Evolutionary conservation across 2,888 invertebrate species (phyloP).

Genomic region (Ariolimax columbianus): DNA sequence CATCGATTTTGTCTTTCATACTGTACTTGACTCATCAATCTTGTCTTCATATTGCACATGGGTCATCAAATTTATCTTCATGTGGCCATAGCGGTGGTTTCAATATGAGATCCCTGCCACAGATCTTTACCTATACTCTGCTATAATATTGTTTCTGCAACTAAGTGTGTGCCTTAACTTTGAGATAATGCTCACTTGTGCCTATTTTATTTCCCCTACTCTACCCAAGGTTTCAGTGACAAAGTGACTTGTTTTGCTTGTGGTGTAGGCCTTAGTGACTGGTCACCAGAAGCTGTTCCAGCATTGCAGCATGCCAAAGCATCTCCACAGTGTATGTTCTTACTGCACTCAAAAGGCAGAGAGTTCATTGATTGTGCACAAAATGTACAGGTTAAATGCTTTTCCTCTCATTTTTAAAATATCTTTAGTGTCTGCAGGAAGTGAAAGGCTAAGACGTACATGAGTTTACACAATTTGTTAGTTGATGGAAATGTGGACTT

Average conservation of each 20-base stretch:
- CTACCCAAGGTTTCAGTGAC: slow-evolving; percentile 49
- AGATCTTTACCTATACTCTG: no score
- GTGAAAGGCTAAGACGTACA: no score
- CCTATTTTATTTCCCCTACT: background rate
- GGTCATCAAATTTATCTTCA: no score
- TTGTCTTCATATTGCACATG: no score
- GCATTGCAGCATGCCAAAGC: slow-evolving; percentile 51
- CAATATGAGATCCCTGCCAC: no score
- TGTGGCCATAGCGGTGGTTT: no score
- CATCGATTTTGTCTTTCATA: no score
- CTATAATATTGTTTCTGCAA: no score
- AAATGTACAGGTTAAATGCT: slow-evolving; percentile 28
- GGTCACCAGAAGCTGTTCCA: slow-evolving; percentile 51
- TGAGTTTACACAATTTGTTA: no score
- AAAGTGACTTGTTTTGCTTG: slow-evolving; percentile 54
- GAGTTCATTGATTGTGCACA: slow-evolving; percentile 50
- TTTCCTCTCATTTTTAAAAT: background rate
- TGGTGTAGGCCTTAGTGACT: slow-evolving; percentile 52
- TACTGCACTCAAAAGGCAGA: slow-evolving; percentile 46
- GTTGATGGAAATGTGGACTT: no score
- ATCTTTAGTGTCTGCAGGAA: no score
- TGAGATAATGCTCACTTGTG: background rate
- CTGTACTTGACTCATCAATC: no score
- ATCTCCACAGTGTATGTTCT: slow-evolving; percentile 47
- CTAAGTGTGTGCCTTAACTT: background rate